These are phyloP conservation scores for Nematolebias whitei DNA, from an alignment of 2,113 vertebrate genomes.

Conservation along the genomic window DNA sequence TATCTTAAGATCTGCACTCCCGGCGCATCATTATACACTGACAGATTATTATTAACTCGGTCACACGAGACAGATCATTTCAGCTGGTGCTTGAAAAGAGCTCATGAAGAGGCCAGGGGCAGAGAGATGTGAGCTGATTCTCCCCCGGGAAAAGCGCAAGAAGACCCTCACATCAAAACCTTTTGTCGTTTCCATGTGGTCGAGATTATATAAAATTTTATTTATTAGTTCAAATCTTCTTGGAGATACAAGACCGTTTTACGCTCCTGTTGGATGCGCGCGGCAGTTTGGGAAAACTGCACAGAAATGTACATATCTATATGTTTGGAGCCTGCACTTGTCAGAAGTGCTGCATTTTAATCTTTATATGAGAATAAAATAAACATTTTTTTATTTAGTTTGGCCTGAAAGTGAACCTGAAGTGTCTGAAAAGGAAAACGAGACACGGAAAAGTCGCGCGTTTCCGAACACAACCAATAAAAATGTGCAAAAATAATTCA, in stretches of 20 bases:
- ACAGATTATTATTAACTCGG: slow-evolving; percentile 63
- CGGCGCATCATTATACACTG: slow-evolving; percentile 60
- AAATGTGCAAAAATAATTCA: neutral
- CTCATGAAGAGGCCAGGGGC: slow-evolving; percentile 14
- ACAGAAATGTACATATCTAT: neutral
- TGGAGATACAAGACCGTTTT: neutral
- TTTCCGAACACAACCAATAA: neutral
- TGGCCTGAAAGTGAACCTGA: neutral
- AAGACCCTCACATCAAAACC: slow-evolving; percentile 43
- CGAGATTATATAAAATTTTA: slow-evolving; percentile 60
- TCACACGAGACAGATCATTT: slow-evolving; percentile 77
- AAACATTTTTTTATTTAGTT: neutral
- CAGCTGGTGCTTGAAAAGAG: slow-evolving; percentile 56
- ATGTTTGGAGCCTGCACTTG: neutral
- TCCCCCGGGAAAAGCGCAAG: slow-evolving; percentile 70
- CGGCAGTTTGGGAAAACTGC: neutral
- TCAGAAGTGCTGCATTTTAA: neutral
- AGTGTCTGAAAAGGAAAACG: neutral
- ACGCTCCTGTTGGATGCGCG: neutral
- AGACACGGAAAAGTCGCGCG: neutral
- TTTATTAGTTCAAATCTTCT: slow-evolving; percentile 42
- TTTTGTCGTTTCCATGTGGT: slow-evolving; percentile 52
- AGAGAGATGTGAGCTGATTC: slow-evolving; percentile 52
- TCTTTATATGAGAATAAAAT: neutral
- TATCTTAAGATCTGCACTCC: slow-evolving; percentile 72